Evolutionary conservation across 1,140 invertebrate genomes (phyloP), one percentile per base, ranked within the genome.

Genomic region (Babylonia areolata): DNA sequence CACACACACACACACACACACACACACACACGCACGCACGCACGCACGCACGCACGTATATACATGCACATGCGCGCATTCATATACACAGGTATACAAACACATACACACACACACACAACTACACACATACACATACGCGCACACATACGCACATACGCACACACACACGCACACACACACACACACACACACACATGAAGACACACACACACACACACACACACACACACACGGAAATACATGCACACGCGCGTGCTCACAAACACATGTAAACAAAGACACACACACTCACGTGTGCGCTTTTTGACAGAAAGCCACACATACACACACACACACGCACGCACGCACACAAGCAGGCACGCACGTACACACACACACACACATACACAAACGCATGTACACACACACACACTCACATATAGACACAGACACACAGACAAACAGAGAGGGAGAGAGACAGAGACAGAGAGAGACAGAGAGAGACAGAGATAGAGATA

Each of bases 361-460:
- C 69, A 71, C 11, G 28, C 69, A 71, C 69, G 28, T 28, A 71
- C 69, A 71, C 69, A 71, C 69, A 71, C 69, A 71, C 69, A 71
- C 11, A 71, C 69, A 71, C 11, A 71, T n/a, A n/a, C n/a, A n/a
- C n/a, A n/a, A n/a, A n/a, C n/a, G n/a, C n/a, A n/a, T n/a, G n/a
- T n/a, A n/a, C n/a, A n/a, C n/a, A n/a, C n/a, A n/a, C n/a, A n/a
- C n/a, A n/a, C n/a, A n/a, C n/a, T n/a, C n/a, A n/a, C n/a, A n/a
- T n/a, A n/a, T n/a, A n/a, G n/a, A n/a, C n/a, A n/a, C n/a, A n/a
- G n/a, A n/a, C n/a, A n/a, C n/a, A n/a, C n/a, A n/a, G n/a, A n/a
- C n/a, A n/a, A n/a, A n/a, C n/a, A n/a, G n/a, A n/a, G n/a, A n/a
- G 9, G 28, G 9, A 71, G 9, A 71, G 9, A 71, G 9, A 71